Base-by-base conservation (phyloP, 1,140 invertebrate species). In the Sycophila sp. region DNA sequence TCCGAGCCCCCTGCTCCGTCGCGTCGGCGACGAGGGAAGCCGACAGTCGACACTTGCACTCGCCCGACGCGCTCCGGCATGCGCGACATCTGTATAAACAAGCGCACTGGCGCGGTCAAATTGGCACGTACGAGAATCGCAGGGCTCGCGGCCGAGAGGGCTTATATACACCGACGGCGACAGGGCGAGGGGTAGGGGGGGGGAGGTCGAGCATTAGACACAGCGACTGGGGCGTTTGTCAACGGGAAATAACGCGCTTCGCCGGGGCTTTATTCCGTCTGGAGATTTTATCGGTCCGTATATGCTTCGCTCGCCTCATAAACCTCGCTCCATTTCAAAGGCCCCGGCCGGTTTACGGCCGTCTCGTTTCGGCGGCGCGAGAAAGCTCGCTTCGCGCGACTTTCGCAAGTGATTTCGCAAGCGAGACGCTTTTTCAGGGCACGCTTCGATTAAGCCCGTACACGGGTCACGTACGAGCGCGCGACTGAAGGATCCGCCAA, bases 261-360 rank as follows among this genome's bases (percentile, higher is more conserved):
- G 22, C 62, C 2, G 17, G 55, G 47, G 47, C 68, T 73, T 72
- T 72, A 75, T 75, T 72, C 55, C 65, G 71, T 71, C 69, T 73
- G 62, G 69, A 68, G 71, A 73, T 71, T 73, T 76, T 76, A 78
- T 75, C 72, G 66, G n/a, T 62, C 47, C 72, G 71, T 78, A 78
- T n/a, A n/a, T n/a, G n/a, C 69, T 78, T 78, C 71, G 71, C 77
- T 73, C 74, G 73, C 73, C 64, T 78, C 75, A 73, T 76, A 78
- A 78, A 78, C 72, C 69, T 68, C 69, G 70, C 69, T 76, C 72
- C 74, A 70, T 76, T 76, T 76, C 71, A 69, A 73, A 77, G 67
- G 53, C 19, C 55, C 40, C 53, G 40, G 53, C 28, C 38, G 55
- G 65, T 59, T 68, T 68, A 59, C 45, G 38, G 64, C 34, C 13